Conservation (phyloP, 1,140 invertebrate species). For the Papilio dardanus region DNA sequence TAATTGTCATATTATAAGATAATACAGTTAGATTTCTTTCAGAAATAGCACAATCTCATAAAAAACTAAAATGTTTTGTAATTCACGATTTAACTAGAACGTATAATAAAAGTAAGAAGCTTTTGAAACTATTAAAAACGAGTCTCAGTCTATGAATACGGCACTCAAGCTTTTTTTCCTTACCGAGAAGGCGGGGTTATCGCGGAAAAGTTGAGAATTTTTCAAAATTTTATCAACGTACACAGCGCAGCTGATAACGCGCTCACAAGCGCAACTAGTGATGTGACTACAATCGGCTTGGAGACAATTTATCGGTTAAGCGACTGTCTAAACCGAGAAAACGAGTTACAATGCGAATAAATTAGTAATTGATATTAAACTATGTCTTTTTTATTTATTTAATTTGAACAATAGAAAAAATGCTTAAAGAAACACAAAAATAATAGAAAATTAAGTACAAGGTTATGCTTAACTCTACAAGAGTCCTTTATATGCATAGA, state of each 20-base stretch:
- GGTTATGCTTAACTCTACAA: too few species aligned
- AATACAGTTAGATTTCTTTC: neutral
- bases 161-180: constrained; percentile 71
- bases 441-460: too few species aligned
- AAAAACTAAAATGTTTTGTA: too few species aligned
- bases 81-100: neutral
- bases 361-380: neutral
- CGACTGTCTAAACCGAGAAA: constrained; percentile 37
- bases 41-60: too few species aligned
- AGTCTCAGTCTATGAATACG: constrained; percentile 58
- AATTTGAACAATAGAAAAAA: too few species aligned
- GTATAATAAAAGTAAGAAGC: neutral
- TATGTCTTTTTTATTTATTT: neutral
- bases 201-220: constrained; percentile 79
- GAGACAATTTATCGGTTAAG: constrained; percentile 44
- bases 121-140: neutral
- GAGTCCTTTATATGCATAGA: neutral
- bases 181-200: constrained; percentile 67
- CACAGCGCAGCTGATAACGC: constrained; percentile 60
- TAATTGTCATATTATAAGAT: neutral
- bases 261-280: constrained; percentile 66
- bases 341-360: neutral
- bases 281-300: constrained; percentile 45
- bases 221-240: constrained; percentile 81
- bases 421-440: too few species aligned